These are phyloP conservation scores for Himalopsyche kuldschensis DNA, from an alignment of 2,888 invertebrate genomes.

Conservation along the genomic window DNA sequence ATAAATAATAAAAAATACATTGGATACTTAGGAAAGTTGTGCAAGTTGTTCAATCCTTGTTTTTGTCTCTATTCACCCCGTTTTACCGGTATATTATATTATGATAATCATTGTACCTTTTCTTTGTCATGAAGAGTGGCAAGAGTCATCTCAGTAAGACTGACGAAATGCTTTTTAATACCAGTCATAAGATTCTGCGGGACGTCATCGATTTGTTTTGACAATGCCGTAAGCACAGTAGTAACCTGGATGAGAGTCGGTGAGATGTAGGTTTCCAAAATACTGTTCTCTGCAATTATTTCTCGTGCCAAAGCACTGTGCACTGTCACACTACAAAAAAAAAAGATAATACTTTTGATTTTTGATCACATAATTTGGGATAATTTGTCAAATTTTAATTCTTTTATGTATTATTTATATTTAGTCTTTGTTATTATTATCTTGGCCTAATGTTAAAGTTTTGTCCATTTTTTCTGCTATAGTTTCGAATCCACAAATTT, in stretches of 20 bases:
- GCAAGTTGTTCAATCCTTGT: no score
- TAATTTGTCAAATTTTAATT: no score
- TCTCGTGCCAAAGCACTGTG: slow-evolving; percentile 56
- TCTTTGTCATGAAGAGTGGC: slow-evolving; percentile 50
- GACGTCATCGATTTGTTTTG: slow-evolving; percentile 46
- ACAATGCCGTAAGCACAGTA: slow-evolving; percentile 47
- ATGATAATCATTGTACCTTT: slow-evolving; percentile 45
- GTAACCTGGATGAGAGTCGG: slow-evolving; percentile 49
- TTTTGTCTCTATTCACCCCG: no score
- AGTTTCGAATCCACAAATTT: no score
- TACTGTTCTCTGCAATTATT: slow-evolving; percentile 52
- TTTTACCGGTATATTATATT: no score
- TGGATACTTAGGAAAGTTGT: no score
- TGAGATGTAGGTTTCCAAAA: slow-evolving; percentile 51
- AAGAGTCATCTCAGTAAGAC: slow-evolving; percentile 46
- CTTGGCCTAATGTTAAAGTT: no score
- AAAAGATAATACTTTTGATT: background rate
- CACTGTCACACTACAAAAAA: slow-evolving; percentile 43
- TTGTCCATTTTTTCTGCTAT: no score
- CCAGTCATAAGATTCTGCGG: slow-evolving; percentile 43
- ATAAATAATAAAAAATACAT: no score
- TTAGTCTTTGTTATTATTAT: no score
- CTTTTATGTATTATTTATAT: no score
- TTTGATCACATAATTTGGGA: no score
- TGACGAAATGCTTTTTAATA: slow-evolving; percentile 47